These are phyloP conservation scores for Pangasius djambal DNA, from an alignment of 2,797 vertebrate species.

Conservation along the genomic window DNA sequence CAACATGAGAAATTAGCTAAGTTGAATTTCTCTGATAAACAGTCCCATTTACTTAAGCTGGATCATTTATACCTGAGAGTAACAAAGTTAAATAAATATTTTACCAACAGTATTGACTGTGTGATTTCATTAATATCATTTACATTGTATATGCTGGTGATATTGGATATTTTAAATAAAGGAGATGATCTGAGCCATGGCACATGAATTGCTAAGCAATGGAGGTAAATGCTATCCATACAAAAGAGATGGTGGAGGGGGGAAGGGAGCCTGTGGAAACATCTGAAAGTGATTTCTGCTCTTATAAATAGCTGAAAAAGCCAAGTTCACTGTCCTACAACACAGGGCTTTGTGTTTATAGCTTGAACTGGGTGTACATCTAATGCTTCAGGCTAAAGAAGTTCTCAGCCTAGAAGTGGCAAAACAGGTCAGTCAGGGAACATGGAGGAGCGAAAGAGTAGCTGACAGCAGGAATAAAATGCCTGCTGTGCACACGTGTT, in stretches of 20 bases:
- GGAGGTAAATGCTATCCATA: constrained; percentile 4
- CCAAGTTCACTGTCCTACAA: constrained; percentile 5
- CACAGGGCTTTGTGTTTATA: constrained; percentile 16
- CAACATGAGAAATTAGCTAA: not conserved
- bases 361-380: constrained; percentile 4
- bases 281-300: constrained; percentile 25
- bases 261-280: constrained; percentile 16
- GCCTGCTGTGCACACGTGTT: constrained; percentile 68
- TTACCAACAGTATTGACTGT: not conserved
- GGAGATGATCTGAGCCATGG: not conserved
- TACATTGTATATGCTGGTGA: not conserved
- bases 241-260: not conserved
- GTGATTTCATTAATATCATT: not conserved
- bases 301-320: constrained; percentile 22
- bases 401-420: constrained; percentile 62
- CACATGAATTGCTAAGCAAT: not conserved
- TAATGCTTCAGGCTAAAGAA: constrained; percentile 54
- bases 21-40: not conserved
- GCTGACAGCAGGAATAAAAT: constrained; percentile 65
- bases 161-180: constrained; percentile 2
- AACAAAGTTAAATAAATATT: not conserved
- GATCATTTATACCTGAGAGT: not conserved
- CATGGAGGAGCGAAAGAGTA: constrained; percentile 63
- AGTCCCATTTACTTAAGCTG: not conserved
- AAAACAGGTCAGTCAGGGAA: constrained; percentile 76